These are phyloP conservation scores for Procambarus virginalis DNA, from an alignment of 1,140 invertebrate genomes.

Conservation along the genomic window DNA sequence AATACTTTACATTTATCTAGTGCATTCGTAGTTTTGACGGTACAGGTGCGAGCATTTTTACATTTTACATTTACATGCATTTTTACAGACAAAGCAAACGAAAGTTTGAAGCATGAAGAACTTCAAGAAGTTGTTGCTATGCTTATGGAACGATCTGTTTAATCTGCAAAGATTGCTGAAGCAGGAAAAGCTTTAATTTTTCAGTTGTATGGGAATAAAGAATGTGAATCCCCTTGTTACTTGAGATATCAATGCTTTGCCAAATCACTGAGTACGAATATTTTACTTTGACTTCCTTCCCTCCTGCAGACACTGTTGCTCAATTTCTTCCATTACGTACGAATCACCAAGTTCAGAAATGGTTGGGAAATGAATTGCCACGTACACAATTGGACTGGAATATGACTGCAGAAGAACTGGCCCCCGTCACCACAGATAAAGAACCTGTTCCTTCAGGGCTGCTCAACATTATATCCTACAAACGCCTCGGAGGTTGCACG, in stretches of 20 bases:
- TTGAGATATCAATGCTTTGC: background rate
- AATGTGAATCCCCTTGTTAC: too few species aligned
- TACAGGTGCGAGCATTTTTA: too few species aligned
- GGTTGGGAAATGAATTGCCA: conserved; percentile 11
- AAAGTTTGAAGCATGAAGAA: conserved; percentile 10
- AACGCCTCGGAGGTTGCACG: background rate
- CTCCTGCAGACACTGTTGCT: conserved; percentile 13
- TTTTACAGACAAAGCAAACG: conserved; percentile 27
- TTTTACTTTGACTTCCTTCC: conserved; percentile 10
- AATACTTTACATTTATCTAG: too few species aligned
- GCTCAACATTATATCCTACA: conserved; percentile 1
- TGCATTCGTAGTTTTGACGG: too few species aligned
- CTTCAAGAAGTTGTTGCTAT: background rate
- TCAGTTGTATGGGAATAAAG: too few species aligned
- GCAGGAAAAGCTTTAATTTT: too few species aligned
- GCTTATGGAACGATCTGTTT: background rate
- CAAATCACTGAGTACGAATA: conserved; percentile 12
- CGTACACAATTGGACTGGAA: background rate
- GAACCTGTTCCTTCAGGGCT: background rate
- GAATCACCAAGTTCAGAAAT: conserved; percentile 15
- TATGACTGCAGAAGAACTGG: conserved; percentile 1
- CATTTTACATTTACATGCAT: conserved; percentile 47
- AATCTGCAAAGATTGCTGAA: too few species aligned
- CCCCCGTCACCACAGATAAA: background rate
- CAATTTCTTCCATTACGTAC: conserved; percentile 2